Evolutionary conservation across 2,113 vertebrate species (phyloP).

Genomic region (Pedetes capensis): DNA sequence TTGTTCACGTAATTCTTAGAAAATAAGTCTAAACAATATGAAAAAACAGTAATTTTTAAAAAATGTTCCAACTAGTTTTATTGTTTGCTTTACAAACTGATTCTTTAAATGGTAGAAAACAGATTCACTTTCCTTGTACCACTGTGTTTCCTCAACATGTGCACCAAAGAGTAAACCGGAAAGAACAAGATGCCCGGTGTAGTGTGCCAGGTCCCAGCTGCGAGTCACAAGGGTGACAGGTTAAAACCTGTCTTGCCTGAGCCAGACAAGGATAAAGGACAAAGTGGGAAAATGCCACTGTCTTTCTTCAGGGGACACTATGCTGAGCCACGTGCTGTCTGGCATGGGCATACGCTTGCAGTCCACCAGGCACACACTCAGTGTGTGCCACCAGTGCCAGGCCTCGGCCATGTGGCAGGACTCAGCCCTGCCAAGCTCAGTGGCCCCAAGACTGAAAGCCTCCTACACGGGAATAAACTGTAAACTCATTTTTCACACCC

Average conservation of each 20-base stretch:
- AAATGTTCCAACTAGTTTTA: background rate
- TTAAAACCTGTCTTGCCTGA: accelerated
- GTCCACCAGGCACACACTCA: accelerated
- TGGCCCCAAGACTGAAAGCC: background rate
- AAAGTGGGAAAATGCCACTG: accelerated
- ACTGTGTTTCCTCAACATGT: accelerated
- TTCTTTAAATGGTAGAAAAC: background rate
- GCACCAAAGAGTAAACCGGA: background rate
- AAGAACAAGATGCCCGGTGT: background rate
- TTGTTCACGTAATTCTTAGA: background rate
- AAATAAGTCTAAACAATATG: background rate
- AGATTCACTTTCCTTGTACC: background rate
- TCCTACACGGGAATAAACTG: background rate
- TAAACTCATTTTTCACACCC: background rate
- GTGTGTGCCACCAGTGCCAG: accelerated
- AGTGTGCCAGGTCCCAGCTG: background rate
- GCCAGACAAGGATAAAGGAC: background rate
- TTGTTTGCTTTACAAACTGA: background rate
- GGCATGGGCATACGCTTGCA: accelerated
- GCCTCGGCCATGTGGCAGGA: background rate
- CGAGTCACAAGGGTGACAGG: background rate
- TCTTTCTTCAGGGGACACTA: accelerated
- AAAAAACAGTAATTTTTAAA: background rate
- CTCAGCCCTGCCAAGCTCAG: background rate
- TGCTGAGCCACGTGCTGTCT: accelerated